Percentiles rank a stretch among this genome's conserved stretches.
Conservation (phyloP, 1,140 invertebrate species). For the Saccostrea echinata region DNA sequence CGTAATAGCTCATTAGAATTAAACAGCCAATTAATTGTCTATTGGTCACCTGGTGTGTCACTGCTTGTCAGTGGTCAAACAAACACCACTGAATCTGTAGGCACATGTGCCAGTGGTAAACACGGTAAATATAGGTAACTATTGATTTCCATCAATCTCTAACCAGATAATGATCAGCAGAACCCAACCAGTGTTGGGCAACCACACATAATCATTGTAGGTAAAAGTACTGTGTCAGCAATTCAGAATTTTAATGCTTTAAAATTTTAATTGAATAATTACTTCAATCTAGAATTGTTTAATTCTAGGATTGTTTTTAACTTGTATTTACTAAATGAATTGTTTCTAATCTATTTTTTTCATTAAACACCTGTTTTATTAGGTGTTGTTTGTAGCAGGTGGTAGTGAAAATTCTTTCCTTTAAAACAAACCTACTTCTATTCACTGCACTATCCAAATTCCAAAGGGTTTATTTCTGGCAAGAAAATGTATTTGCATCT, state of each 20-base stretch:
- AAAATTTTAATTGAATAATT: neutral
- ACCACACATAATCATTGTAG: too few species aligned
- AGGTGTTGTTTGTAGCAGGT: neutral
- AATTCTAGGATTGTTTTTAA: neutral
- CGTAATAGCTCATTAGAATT: neutral
- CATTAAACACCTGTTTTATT: conserved; percentile 15
- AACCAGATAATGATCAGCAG: neutral
- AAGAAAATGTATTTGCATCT: neutral
- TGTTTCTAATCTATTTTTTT: neutral
- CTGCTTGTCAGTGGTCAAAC: neutral
- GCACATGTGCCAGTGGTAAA: neutral
- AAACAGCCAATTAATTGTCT: neutral
- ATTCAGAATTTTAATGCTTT: neutral
- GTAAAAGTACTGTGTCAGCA: neutral
- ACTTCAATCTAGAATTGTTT: neutral
- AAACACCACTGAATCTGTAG: neutral
- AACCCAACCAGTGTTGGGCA: neutral
- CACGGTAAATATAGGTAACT: neutral
- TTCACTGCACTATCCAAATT: neutral
- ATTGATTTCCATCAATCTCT: neutral
- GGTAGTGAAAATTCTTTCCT: neutral
- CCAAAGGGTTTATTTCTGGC: too few species aligned
- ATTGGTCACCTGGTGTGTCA: neutral
- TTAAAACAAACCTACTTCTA: neutral
- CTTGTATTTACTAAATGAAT: neutral